phyloP scores from a whole-genome alignment of 1,140 invertebrate species.

The Calephelis virginiensis region DNA sequence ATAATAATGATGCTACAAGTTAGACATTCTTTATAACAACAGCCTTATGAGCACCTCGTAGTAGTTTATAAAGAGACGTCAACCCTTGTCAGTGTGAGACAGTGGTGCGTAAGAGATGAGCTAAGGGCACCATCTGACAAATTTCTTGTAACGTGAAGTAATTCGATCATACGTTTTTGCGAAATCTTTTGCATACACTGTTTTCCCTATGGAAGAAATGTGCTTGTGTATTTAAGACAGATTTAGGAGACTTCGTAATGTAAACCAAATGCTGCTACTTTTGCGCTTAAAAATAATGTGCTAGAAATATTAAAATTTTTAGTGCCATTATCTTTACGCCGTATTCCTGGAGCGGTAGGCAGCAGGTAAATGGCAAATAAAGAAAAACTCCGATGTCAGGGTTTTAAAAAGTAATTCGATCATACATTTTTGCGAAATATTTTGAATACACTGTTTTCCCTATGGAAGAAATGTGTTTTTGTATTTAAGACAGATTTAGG shows the following conservation, averaged over 20 bases:
- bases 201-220: background rate
- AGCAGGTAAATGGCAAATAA: too few relatives aligned
- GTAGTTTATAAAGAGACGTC: conserved; percentile 11
- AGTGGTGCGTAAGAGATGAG: conserved; percentile 10
- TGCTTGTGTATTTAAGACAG: too few relatives aligned
- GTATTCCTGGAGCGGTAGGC: too few relatives aligned
- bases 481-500: too few relatives aligned
- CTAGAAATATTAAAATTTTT: too few relatives aligned
- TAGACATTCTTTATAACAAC: background rate
- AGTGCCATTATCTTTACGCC: too few relatives aligned
- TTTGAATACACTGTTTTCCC: background rate
- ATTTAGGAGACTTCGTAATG: too few relatives aligned
- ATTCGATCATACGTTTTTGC: conserved; percentile 12
- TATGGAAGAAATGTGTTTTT: too few relatives aligned
- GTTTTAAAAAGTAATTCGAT: conserved; percentile 14
- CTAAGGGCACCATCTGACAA: conserved; percentile 9
- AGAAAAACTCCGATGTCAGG: too few relatives aligned
- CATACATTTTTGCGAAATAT: background rate
- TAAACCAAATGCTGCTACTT: too few relatives aligned
- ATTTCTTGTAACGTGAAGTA: conserved; percentile 16
- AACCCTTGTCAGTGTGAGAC: conserved; percentile 12
- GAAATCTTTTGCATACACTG: background rate
- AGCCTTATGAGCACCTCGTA: background rate
- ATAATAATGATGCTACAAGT: background rate
- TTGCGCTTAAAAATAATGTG: too few relatives aligned